Conservation (phyloP, 2,797 vertebrate genomes). For the Brachymystax lenok region DNA sequence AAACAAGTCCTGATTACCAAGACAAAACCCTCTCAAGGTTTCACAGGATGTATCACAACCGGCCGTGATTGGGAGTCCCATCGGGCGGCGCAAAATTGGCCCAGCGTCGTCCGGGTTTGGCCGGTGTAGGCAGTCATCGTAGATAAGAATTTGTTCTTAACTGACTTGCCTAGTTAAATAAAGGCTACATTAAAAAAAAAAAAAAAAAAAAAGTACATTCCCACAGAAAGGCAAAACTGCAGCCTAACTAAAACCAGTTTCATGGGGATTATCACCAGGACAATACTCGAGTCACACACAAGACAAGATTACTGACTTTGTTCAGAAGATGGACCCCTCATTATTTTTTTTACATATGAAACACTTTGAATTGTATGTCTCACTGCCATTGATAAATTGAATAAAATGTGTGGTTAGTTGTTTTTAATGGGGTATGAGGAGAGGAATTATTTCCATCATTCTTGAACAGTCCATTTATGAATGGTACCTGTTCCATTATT, state of each 20-base stretch:
- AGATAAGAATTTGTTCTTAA: too few relatives aligned
- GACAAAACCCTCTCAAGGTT: neutral
- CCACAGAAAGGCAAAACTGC: slow-evolving; percentile 34
- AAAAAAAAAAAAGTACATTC: too few relatives aligned
- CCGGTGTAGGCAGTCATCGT: too few relatives aligned
- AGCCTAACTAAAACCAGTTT: slow-evolving; percentile 29
- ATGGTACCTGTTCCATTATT: neutral
- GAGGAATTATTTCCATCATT: neutral
- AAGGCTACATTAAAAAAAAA: too few relatives aligned
- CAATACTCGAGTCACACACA: neutral
- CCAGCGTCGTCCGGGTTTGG: too few relatives aligned
- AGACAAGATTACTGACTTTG: neutral
- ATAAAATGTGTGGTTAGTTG: too few relatives aligned
- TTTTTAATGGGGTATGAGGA: neutral
- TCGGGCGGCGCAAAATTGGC: too few relatives aligned
- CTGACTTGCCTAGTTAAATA: too few relatives aligned
- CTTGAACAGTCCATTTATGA: neutral
- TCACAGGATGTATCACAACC: too few relatives aligned
- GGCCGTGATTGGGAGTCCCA: too few relatives aligned
- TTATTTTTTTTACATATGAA: neutral
- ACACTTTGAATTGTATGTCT: neutral
- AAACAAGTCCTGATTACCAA: neutral
- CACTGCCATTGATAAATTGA: neutral
- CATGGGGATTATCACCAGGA: neutral
- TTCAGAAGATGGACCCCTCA: neutral